phyloP scores from a whole-genome alignment of 23 tunicate species.

The Styela plicata region DNA sequence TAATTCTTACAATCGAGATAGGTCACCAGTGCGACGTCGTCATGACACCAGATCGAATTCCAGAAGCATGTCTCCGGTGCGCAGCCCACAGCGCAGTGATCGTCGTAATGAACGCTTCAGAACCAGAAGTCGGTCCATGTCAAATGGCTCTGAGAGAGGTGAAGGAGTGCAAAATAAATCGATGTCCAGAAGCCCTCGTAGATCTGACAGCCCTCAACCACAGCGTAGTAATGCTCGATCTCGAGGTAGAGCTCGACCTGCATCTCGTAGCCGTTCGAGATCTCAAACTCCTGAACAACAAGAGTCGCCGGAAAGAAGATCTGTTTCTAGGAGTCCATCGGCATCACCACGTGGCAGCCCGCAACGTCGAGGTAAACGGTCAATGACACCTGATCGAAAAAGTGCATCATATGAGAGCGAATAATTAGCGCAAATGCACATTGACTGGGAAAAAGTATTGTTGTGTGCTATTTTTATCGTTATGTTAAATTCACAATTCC shows the following conservation, averaged over 20 bases:
- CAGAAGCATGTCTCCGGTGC: neutral
- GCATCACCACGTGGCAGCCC: neutral
- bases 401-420: neutral
- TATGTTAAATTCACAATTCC: too few species aligned
- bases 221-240: neutral
- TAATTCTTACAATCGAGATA: neutral
- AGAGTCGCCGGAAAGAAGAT: neutral
- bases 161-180: neutral
- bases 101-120: neutral
- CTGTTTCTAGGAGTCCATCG: neutral
- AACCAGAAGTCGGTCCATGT: neutral
- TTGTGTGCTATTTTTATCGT: too few species aligned
- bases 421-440: too few species aligned
- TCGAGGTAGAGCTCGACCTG: neutral
- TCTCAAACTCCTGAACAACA: neutral
- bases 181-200: neutral
- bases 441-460: too few species aligned
- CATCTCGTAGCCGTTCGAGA: neutral
- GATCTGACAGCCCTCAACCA: neutral
- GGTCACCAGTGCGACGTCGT: conserved; percentile 19
- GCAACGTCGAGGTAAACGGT: neutral
- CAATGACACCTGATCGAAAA: neutral
- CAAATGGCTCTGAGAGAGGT: neutral
- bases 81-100: neutral
- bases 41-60: conserved; percentile 11